phyloP scores from a whole-genome alignment of 2,888 invertebrate genomes.

The Drosophila mettleri region DNA sequence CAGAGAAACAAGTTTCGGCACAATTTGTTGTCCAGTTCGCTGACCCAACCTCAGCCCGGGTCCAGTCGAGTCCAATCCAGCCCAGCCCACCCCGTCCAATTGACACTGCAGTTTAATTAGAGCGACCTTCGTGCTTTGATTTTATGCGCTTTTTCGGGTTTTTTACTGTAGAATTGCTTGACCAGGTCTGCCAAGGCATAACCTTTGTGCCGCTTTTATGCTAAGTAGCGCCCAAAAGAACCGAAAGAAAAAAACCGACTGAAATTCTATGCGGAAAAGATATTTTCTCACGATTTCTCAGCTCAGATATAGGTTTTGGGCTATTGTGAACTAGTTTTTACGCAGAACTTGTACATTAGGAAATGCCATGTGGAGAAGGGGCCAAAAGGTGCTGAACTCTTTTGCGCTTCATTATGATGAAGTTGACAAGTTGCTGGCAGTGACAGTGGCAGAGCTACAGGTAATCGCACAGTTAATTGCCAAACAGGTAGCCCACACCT shows the following conservation, averaged over 20 bases:
- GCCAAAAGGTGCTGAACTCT: conserved; percentile 72
- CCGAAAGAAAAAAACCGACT: conserved; percentile 34
- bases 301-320: conserved; percentile 48
- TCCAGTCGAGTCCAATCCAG: conserved; percentile 18
- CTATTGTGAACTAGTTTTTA: conserved; percentile 70
- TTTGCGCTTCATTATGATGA: conserved; percentile 49
- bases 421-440: conserved; percentile 53
- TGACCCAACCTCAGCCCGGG: conserved; percentile 34
- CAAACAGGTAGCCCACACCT: conserved; percentile 64
- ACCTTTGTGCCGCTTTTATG: conserved; percentile 72
- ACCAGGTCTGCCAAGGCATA: conserved; percentile 68
- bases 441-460: conserved; percentile 35
- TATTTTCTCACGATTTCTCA: conserved; percentile 79
- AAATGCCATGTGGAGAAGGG: conserved; percentile 34
- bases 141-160: conserved; percentile 58
- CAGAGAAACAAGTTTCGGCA: conserved; percentile 34
- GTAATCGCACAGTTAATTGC: conserved; percentile 49
- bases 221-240: conserved; percentile 53
- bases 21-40: conserved; percentile 58
- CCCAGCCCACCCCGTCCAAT: conserved; percentile 55
- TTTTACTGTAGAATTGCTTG: conserved; percentile 62
- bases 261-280: conserved; percentile 58
- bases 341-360: conserved; percentile 71
- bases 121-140: conserved; percentile 71
- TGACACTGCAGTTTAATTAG: conserved; percentile 81